phyloP scores from a whole-genome alignment of 1,140 invertebrate genomes.

The Diabrotica undecimpunctata region DNA sequence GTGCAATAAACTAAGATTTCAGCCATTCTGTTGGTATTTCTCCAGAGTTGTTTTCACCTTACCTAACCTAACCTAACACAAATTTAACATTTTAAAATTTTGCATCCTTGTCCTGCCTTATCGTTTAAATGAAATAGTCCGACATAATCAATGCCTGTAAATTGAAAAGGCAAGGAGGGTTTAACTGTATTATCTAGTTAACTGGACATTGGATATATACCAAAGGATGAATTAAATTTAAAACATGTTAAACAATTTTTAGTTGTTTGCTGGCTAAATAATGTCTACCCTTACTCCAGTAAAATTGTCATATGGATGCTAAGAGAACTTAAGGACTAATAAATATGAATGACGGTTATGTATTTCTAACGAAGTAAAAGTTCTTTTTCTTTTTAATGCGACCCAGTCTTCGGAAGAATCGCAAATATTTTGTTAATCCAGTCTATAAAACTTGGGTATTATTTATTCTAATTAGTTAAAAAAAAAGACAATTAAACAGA shows the following conservation, averaged over 20 bases:
- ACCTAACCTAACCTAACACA: too few species aligned
- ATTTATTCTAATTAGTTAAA: too few species aligned
- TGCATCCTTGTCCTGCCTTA: conserved; percentile 6
- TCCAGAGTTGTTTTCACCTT: too few species aligned
- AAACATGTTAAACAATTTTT: not conserved
- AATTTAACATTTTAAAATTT: conserved; percentile 17
- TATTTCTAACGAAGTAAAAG: too few species aligned
- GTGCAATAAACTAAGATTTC: too few species aligned
- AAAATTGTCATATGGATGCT: not conserved
- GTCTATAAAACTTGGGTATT: too few species aligned
- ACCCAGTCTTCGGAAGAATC: too few species aligned
- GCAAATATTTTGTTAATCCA: too few species aligned
- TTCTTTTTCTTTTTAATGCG: too few species aligned
- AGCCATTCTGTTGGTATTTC: too few species aligned
- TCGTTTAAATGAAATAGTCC: conserved; percentile 17
- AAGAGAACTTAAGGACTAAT: not conserved
- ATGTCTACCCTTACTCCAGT: not conserved
- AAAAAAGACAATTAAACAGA: too few species aligned
- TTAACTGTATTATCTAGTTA: not conserved
- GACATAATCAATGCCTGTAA: conserved; percentile 33
- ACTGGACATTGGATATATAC: not conserved
- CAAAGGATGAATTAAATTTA: conserved; percentile 1
- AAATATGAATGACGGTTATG: not conserved
- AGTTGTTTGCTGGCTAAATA: not conserved
- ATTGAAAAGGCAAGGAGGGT: conserved; percentile 27